Evolutionary conservation across 1,140 invertebrate species (phyloP), one percentile per base, ranked within the genome.

Genomic region (Amyelois transitella): DNA sequence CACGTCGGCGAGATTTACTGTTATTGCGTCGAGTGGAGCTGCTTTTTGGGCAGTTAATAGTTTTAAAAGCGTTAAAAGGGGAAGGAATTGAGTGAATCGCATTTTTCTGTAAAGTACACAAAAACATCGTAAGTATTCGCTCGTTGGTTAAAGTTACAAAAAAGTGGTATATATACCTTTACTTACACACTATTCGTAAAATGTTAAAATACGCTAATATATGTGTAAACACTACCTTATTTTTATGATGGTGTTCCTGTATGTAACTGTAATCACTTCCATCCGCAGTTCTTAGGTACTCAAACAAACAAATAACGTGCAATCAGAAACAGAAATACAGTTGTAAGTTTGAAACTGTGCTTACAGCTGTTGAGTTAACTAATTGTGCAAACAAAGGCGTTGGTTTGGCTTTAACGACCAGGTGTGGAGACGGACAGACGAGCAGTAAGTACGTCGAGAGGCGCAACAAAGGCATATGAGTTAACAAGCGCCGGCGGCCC

Each of bases 351-450:
- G 12, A 22, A 60, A 60, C 56, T 53, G 17, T 57, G 68, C 69
- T 79, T 69, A 76, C 72, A 79, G 75, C 66, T 61, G 69, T 75
- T 77, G 62, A 70, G 64, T 72, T 71, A 62, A 76, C 67, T 77
- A 78, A 75, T 72, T 69, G 71, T 65, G 66, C 72, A 77, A 77
- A 79, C 76, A 72, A 67, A 71, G 69, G 65, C 55, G 58, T 62
- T 63, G 52, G 66, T 69, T 66, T 55, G 64, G 51, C 51, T 53
- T 61, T 79, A 75, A 79, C 68, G 75, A 82, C 69, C 63, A 60
- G 53, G 70, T 53, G 77, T 80, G 79, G 78, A 59, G 53, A 45
- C 53, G 59, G 59, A 60, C 64, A 59, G 60, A 62, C 60, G 61
- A 66, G 67, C 65, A 65, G 43, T 55, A 49, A 56, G 58, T 50